Evolutionary conservation across 2,113 vertebrate species (phyloP).

Genomic region (Etheostoma cragini): DNA sequence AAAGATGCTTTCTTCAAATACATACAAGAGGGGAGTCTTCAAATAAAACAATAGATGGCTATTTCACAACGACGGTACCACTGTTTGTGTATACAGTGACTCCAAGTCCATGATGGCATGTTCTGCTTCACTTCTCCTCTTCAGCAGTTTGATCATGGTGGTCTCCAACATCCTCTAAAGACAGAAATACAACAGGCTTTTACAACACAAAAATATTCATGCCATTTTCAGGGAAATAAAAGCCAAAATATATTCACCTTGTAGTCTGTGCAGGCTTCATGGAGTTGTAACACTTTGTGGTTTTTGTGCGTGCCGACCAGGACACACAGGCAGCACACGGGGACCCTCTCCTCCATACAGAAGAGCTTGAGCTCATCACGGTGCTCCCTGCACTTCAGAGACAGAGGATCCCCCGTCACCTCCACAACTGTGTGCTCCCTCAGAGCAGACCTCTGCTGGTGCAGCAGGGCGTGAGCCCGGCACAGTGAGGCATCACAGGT

Average conservation of each 20-base stretch:
- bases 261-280: slow-evolving; percentile 74
- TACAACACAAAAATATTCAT: neutral
- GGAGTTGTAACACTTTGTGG: slow-evolving; percentile 74
- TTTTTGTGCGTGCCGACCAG: slow-evolving; percentile 79
- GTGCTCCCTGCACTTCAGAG: slow-evolving; percentile 83
- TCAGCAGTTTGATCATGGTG: slow-evolving; percentile 68
- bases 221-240: neutral
- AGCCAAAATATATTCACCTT: slow-evolving; percentile 66
- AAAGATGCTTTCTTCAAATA: neutral
- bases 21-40: neutral
- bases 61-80: slow-evolving; percentile 59
- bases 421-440: slow-evolving; percentile 80
- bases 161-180: slow-evolving; percentile 71
- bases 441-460: slow-evolving; percentile 77
- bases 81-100: slow-evolving; percentile 73
- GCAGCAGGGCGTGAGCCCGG: slow-evolving; percentile 76
- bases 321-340: slow-evolving; percentile 81
- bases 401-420: slow-evolving; percentile 74
- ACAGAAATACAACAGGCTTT: slow-evolving; percentile 48
- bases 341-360: slow-evolving; percentile 75
- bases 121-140: slow-evolving; percentile 75
- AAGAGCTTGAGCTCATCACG: slow-evolving; percentile 82
- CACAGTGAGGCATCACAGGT: slow-evolving; percentile 83
- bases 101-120: slow-evolving; percentile 75
- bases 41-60: neutral